Evolutionary conservation across 2,113 vertebrate genomes (phyloP).

Genomic region (Mustelus asterias): DNA sequence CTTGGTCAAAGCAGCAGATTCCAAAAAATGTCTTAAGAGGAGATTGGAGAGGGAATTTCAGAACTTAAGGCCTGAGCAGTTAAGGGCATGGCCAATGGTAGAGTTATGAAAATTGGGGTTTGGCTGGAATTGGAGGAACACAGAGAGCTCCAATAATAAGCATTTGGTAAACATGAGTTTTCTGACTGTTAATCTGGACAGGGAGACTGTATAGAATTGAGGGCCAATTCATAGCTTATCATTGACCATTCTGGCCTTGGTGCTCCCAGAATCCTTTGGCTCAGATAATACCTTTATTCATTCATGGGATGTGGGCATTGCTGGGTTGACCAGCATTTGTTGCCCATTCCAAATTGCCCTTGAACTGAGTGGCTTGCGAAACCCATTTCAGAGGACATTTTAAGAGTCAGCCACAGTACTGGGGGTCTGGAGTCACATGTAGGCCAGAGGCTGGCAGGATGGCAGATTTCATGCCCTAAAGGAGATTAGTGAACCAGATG

Average conservation of each 20-base stretch:
- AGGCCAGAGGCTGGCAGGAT: no score
- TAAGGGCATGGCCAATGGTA: background rate
- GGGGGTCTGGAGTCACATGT: no score
- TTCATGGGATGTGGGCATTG: no score
- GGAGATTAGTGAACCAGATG: no score
- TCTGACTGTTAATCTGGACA: background rate
- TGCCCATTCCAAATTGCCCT: no score
- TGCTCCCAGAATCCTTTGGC: background rate
- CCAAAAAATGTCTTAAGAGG: background rate
- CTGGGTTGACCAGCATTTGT: no score
- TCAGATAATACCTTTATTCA: background rate
- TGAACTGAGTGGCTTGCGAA: no score
- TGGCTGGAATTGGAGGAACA: background rate
- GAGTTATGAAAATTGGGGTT: background rate
- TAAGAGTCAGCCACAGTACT: no score
- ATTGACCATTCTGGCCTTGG: background rate
- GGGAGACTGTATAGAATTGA: background rate
- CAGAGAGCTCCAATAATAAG: background rate
- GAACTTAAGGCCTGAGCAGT: background rate
- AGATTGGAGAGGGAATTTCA: background rate
- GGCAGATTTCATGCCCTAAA: no score
- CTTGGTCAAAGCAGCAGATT: background rate
- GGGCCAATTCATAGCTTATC: background rate
- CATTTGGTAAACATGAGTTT: background rate
- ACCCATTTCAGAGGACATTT: no score